These are phyloP conservation scores for Phylloscopus collybita DNA, from an alignment of 2,797 vertebrate genomes.

Conservation along the genomic window DNA sequence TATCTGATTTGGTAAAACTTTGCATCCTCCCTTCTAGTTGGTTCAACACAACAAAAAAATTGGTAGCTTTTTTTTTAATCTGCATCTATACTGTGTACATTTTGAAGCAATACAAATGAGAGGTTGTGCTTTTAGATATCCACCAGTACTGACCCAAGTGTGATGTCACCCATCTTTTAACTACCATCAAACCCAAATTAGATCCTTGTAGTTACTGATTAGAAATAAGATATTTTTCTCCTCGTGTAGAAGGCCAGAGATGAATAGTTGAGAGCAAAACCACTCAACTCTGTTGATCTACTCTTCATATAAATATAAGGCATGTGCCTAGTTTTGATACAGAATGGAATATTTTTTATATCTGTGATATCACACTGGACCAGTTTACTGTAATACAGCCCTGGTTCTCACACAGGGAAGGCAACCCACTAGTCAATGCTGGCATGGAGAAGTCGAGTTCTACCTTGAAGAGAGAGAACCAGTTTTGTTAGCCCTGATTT, in stretches of 20 bases:
- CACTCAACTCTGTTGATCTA: slow-evolving; percentile 70
- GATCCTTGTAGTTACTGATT: slow-evolving; percentile 49
- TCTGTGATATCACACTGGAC: slow-evolving; percentile 80
- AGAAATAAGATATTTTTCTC: slow-evolving; percentile 65
- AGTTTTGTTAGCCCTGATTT: slow-evolving; percentile 33
- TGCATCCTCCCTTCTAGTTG: slow-evolving; percentile 77
- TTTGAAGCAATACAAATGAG: slow-evolving; percentile 86
- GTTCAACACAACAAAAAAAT: slow-evolving; percentile 75
- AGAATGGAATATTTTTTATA: slow-evolving; percentile 86
- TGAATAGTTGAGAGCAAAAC: slow-evolving; percentile 68
- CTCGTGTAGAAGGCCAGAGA: slow-evolving; percentile 65
- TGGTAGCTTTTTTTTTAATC: slow-evolving; percentile 64
- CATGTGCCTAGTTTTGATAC: slow-evolving; percentile 85
- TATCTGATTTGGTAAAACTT: slow-evolving; percentile 81
- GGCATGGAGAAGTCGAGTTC: slow-evolving; percentile 69
- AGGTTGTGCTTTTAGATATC: slow-evolving; percentile 80
- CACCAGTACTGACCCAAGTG: slow-evolving; percentile 75
- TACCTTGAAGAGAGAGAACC: slow-evolving; percentile 47
- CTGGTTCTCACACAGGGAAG: slow-evolving; percentile 65
- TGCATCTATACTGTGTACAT: slow-evolving; percentile 81
- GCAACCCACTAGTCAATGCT: slow-evolving; percentile 52
- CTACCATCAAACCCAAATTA: slow-evolving; percentile 44
- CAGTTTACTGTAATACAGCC: slow-evolving; percentile 81
- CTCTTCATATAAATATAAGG: slow-evolving; percentile 81
- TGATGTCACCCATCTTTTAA: slow-evolving; percentile 76